A percentile compares a stretch with the other conserved stretches of the same genome.
These are phyloP conservation scores for Orientallactaga bullata DNA, from an alignment of 2,113 vertebrate genomes.

Conservation along the genomic window DNA sequence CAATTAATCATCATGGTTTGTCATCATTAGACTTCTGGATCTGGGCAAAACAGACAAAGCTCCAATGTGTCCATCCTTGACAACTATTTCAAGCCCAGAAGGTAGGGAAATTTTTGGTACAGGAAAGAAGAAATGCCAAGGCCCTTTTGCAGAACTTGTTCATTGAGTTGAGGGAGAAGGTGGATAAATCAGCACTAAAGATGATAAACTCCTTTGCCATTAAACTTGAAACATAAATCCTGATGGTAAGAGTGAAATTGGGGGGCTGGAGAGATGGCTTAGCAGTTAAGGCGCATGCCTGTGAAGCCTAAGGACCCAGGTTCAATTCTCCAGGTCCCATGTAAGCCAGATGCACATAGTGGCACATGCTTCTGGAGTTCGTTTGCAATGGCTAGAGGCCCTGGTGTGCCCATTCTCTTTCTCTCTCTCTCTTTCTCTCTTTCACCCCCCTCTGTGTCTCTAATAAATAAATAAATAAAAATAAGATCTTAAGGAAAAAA, in stretches of 20 bases:
- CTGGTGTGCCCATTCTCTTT: too few relatives aligned
- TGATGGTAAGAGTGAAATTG: slow-evolving; percentile 39
- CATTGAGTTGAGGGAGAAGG: not conserved
- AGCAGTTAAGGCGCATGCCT: too few relatives aligned
- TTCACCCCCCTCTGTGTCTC: too few relatives aligned
- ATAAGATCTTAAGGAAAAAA: too few relatives aligned
- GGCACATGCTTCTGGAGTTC: too few relatives aligned
- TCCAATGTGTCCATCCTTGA: not conserved
- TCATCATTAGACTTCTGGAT: not conserved
- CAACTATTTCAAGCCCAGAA: not conserved
- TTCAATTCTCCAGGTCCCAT: too few relatives aligned
- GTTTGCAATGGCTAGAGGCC: too few relatives aligned
- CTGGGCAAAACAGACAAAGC: not conserved
- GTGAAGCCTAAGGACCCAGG: too few relatives aligned
- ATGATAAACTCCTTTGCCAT: not conserved
- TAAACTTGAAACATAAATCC: slow-evolving; percentile 24
- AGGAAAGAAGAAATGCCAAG: not conserved
- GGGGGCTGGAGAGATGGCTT: too few relatives aligned
- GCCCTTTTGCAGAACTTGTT: not conserved
- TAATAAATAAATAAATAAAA: too few relatives aligned
- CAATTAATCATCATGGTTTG: not conserved
- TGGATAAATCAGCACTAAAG: not conserved
- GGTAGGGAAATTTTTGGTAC: not conserved
- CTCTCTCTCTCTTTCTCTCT: too few relatives aligned
- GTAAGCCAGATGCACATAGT: too few relatives aligned